Percentiles rank a stretch among this genome's conserved stretches.
These are phyloP conservation scores for Melanotaenia maccullochi DNA, from an alignment of 2,797 vertebrate genomes.

Conservation along the genomic window DNA sequence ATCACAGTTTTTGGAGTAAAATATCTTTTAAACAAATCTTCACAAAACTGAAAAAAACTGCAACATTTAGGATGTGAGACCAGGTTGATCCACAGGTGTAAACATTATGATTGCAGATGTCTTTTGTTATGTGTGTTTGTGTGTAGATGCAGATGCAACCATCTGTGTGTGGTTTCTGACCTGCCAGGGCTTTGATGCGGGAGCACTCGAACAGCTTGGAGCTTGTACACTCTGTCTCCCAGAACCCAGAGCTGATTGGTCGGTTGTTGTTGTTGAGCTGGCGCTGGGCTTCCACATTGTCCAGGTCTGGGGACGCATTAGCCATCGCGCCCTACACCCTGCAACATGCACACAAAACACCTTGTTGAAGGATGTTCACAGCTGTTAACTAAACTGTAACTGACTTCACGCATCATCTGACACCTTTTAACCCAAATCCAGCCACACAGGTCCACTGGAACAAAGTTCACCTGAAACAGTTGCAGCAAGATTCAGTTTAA, in stretches of 20 bases:
- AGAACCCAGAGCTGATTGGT: constrained; percentile 84
- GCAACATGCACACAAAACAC: constrained; percentile 6
- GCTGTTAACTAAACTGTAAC: constrained; percentile 33
- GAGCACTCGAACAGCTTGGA: constrained; percentile 94
- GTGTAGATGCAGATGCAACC: background rate
- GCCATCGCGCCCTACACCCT: constrained; percentile 84
- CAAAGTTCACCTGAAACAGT: background rate
- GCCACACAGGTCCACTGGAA: background rate
- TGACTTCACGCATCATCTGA: constrained; percentile 23
- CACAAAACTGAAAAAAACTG: background rate
- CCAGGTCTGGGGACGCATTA: constrained; percentile 89
- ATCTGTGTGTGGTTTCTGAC: constrained; percentile 64
- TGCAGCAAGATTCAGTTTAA: background rate
- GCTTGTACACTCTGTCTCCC: constrained; percentile 87
- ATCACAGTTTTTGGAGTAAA: too few species aligned
- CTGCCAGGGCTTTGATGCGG: constrained; percentile 92
- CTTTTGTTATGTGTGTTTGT: background rate
- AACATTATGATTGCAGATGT: background rate
- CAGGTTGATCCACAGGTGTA: too few species aligned
- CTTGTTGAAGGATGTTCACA: constrained; percentile 1
- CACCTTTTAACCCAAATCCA: background rate
- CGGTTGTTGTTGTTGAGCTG: constrained; percentile 90
- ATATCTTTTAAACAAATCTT: background rate
- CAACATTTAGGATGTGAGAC: too few species aligned
- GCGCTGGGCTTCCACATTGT: constrained; percentile 89